Evolutionary conservation across 2,888 invertebrate species (phyloP).

Genomic region (Brachynemurus nebulosus): DNA sequence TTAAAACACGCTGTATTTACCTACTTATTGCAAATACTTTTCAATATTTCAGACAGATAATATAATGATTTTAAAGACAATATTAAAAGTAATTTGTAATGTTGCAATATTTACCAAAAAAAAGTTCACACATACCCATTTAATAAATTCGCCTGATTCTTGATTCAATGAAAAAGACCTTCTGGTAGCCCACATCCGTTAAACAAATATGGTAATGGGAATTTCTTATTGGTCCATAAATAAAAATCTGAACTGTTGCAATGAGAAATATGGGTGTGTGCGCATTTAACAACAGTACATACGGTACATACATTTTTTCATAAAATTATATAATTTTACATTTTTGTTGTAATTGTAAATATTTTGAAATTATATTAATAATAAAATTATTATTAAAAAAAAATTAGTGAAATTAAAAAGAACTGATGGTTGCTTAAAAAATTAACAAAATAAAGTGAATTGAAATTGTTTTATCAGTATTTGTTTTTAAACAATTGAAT

Average conservation of each 20-base stretch:
- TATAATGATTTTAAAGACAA: background rate
- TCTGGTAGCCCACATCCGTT: slow-evolving; percentile 4
- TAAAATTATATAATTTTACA: background rate
- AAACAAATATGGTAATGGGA: slow-evolving; percentile 2
- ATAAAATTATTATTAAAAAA: background rate
- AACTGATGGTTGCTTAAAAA: no score
- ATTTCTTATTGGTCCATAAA: background rate
- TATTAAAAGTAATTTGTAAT: no score
- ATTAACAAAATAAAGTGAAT: no score
- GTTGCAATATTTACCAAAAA: no score
- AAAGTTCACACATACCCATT: no score
- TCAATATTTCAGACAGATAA: no score
- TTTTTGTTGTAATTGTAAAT: slow-evolving; percentile 1
- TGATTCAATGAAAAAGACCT: no score
- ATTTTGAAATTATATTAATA: background rate
- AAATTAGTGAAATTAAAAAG: no score
- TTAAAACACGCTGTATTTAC: no score
- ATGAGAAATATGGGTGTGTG: slow-evolving; percentile 2
- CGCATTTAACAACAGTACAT: background rate
- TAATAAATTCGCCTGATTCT: background rate
- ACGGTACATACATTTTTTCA: no score
- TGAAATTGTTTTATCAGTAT: background rate
- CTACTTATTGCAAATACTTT: no score
- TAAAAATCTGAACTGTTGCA: background rate
- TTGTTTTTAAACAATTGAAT: background rate